Percentiles rank a stretch among this genome's conserved stretches.
Evolutionary conservation across 2,797 vertebrate species (phyloP).

Genomic region (Chelonia mydas): DNA sequence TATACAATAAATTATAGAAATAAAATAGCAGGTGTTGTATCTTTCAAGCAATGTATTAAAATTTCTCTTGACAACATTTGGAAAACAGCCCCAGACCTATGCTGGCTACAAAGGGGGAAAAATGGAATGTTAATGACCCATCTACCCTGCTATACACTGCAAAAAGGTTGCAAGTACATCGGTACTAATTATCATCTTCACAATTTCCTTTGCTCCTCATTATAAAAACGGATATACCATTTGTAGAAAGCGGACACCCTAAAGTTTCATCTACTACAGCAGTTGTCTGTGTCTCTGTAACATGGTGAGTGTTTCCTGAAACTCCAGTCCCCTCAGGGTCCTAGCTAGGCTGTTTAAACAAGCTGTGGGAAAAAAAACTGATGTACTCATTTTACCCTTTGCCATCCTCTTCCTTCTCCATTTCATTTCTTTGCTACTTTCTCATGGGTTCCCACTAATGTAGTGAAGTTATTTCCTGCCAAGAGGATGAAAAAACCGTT

Average conservation of each 20-base stretch:
- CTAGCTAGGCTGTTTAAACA: constrained; percentile 8
- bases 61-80: constrained; percentile 49
- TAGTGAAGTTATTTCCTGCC: neutral
- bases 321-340: neutral
- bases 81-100: constrained; percentile 45
- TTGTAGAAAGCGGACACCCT: constrained; percentile 29
- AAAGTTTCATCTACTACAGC: neutral
- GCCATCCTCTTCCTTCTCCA: neutral
- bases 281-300: neutral
- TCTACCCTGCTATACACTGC: neutral
- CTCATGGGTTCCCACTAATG: neutral
- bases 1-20: constrained; percentile 58
- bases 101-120: constrained; percentile 37
- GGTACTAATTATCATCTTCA: constrained; percentile 47
- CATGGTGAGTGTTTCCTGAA: neutral
- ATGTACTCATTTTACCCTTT: constrained; percentile 18
- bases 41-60: constrained; percentile 51
- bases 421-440: constrained; percentile 30
- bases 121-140: constrained; percentile 44
- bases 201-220: constrained; percentile 35
- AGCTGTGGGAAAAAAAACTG: constrained; percentile 35
- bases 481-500: neutral
- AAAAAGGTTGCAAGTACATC: neutral
- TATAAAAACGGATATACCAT: constrained; percentile 12
- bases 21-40: constrained; percentile 69